A percentile compares a stretch with the other conserved stretches of the same genome.
These are phyloP conservation scores for Eumerus sabulonum DNA, from an alignment of 2,888 invertebrate genomes.

Conservation along the genomic window DNA sequence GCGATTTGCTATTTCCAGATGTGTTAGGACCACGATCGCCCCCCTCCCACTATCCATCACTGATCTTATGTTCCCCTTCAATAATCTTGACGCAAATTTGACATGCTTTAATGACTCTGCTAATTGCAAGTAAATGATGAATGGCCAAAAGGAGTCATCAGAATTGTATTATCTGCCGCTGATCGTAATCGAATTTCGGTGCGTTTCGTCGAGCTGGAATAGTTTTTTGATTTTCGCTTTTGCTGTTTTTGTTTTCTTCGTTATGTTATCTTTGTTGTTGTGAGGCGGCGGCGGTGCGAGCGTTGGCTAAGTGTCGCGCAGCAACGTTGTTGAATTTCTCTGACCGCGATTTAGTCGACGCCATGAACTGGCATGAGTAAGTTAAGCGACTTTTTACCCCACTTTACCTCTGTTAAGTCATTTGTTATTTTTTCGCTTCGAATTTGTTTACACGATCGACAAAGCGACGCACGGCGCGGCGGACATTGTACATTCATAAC, in stretches of 20 bases:
- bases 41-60: no score
- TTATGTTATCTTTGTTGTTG: no score
- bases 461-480: no score
- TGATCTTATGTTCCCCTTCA: slow-evolving; percentile 36
- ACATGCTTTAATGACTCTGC: slow-evolving; percentile 24
- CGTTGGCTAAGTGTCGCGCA: slow-evolving; percentile 14
- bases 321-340: slow-evolving; percentile 42
- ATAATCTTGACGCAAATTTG: slow-evolving; percentile 28
- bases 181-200: slow-evolving; percentile 11
- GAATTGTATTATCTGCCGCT: slow-evolving; percentile 40
- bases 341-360: slow-evolving; percentile 54
- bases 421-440: no score
- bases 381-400: slow-evolving; percentile 32
- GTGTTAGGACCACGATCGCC: no score
- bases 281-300: no score
- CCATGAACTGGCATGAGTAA: slow-evolving; percentile 43
- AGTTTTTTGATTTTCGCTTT: slow-evolving; percentile 36
- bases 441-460: slow-evolving; percentile 44
- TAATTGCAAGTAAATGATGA: slow-evolving; percentile 49
- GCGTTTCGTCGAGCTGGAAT: slow-evolving; percentile 18
- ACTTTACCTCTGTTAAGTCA: no score
- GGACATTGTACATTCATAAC: no score
- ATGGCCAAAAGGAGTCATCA: slow-evolving; percentile 40
- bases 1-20: no score
- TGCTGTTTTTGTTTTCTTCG: slow-evolving; percentile 9